phyloP scores from a whole-genome alignment of 1,140 invertebrate genomes.

The Andrena cerasifolii region DNA sequence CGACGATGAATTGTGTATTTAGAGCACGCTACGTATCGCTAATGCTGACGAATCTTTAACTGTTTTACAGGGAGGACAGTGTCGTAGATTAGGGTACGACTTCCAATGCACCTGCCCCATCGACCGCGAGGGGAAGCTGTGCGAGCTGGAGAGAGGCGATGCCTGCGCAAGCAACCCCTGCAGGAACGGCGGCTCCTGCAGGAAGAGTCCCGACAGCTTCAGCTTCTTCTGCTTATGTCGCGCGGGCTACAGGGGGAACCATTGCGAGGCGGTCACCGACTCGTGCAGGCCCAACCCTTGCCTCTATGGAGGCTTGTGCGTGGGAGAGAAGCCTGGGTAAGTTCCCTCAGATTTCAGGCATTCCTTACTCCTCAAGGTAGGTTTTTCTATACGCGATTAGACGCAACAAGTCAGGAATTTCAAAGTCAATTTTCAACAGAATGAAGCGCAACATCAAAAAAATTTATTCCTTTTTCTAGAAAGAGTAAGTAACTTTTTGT shows the following conservation, averaged over 20 bases:
- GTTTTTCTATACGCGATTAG: no score
- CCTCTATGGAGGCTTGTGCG: slow-evolving; percentile 91
- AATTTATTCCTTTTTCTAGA: no score
- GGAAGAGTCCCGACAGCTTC: slow-evolving; percentile 91
- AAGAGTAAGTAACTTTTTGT: no score
- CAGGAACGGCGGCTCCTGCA: slow-evolving; percentile 94
- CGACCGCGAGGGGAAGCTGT: slow-evolving; percentile 90
- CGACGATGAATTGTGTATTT: no score
- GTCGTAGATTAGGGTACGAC: slow-evolving; percentile 90
- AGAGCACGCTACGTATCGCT: no score
- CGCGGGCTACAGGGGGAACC: slow-evolving; percentile 93
- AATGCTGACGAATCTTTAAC: neutral
- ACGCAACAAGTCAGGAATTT: no score
- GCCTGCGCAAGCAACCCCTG: slow-evolving; percentile 93
- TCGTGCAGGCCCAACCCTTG: slow-evolving; percentile 96
- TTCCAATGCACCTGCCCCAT: slow-evolving; percentile 92
- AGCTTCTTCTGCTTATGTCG: slow-evolving; percentile 95
- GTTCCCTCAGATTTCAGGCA: neutral
- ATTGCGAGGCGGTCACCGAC: slow-evolving; percentile 93
- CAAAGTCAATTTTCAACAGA: no score
- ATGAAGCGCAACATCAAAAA: no score
- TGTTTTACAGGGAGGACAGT: slow-evolving; percentile 87
- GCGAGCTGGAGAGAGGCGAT: slow-evolving; percentile 91
- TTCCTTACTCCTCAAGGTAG: no score
- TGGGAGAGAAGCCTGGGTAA: slow-evolving; percentile 88